Percentiles rank a stretch among this genome's conserved stretches.
Evolutionary conservation across 2,888 invertebrate genomes (phyloP).

Genomic region (Melieria crassipennis): DNA sequence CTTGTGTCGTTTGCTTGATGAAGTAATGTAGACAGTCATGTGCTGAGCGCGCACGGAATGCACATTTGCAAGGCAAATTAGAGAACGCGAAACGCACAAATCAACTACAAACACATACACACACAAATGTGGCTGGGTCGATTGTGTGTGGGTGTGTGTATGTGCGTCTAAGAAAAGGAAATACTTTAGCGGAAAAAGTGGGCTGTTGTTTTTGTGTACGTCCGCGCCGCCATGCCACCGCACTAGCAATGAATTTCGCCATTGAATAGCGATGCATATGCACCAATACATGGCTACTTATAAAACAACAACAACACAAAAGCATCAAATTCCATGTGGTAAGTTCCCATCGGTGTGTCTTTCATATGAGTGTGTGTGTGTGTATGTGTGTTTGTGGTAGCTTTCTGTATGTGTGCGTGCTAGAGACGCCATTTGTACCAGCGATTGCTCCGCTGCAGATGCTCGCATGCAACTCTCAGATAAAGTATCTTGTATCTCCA

Average conservation of each 20-base stretch:
- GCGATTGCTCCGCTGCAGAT: slow-evolving; percentile 13
- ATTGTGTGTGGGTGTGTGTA: slow-evolving; percentile 1
- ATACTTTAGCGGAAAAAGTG: too few species aligned
- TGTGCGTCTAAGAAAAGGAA: slow-evolving; percentile 8
- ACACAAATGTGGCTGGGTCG: background rate
- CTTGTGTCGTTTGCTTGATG: too few species aligned
- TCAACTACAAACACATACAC: background rate
- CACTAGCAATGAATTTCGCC: background rate
- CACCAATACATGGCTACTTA: background rate
- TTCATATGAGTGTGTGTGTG: slow-evolving; percentile 17
- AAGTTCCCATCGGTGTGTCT: background rate
- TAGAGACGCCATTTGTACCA: slow-evolving; percentile 16
- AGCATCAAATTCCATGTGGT: too few species aligned
- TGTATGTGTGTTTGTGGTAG: slow-evolving; percentile 26
- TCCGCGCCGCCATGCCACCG: background rate
- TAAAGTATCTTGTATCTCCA: slow-evolving; percentile 10
- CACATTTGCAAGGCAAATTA: background rate
- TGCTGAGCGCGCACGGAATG: background rate
- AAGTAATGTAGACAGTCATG: too few species aligned
- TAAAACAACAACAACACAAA: too few species aligned
- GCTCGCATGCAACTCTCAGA: slow-evolving; percentile 15
- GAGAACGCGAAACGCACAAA: background rate
- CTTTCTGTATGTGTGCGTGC: slow-evolving; percentile 10
- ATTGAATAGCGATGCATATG: background rate
- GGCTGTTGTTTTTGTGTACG: background rate